A percentile compares a stretch with the other conserved stretches of the same genome.
phyloP scores from a whole-genome alignment of 2,888 invertebrate species.

The Unio pictorum region DNA sequence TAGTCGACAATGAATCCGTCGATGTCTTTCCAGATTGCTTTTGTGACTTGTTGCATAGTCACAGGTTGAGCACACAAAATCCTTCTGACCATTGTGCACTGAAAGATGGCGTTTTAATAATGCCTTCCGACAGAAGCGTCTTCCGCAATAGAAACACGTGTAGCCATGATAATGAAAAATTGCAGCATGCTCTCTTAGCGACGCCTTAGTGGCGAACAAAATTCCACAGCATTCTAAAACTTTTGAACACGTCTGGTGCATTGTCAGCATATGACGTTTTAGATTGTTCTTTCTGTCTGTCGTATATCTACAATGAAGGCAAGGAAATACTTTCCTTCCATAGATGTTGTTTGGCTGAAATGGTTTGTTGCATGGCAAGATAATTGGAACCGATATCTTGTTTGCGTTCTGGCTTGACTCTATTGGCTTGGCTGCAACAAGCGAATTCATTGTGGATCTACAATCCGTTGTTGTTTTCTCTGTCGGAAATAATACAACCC shows the following conservation, averaged over 20 bases:
- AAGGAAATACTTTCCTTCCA: conserved; percentile 50
- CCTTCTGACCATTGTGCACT: conserved; percentile 72
- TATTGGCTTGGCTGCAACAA: no score
- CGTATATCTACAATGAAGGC: conserved; percentile 63
- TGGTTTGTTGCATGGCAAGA: conserved; percentile 30
- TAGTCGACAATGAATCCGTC: conserved; percentile 60
- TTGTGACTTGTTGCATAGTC: conserved; percentile 72
- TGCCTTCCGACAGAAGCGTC: conserved; percentile 71
- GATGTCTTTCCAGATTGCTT: conserved; percentile 71
- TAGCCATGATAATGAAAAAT: conserved; percentile 70
- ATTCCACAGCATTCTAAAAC: conserved; percentile 68
- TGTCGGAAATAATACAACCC: conserved; percentile 10
- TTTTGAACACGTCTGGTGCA: conserved; percentile 67
- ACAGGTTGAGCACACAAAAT: conserved; percentile 69
- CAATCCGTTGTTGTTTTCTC: no score
- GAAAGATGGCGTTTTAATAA: conserved; percentile 71
- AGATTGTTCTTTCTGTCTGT: conserved; percentile 70
- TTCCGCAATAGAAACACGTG: conserved; percentile 67
- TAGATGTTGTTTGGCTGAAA: conserved; percentile 5
- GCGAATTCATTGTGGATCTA: no score
- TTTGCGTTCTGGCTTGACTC: no score
- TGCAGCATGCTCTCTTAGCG: conserved; percentile 69
- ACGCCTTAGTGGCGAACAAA: conserved; percentile 69
- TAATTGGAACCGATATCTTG: conserved; percentile 27
- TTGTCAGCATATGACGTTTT: conserved; percentile 70